Percentiles rank a stretch among this genome's conserved stretches.
Evolutionary conservation across 1,140 invertebrate genomes (phyloP).

Genomic region (Sycophila sp.): DNA sequence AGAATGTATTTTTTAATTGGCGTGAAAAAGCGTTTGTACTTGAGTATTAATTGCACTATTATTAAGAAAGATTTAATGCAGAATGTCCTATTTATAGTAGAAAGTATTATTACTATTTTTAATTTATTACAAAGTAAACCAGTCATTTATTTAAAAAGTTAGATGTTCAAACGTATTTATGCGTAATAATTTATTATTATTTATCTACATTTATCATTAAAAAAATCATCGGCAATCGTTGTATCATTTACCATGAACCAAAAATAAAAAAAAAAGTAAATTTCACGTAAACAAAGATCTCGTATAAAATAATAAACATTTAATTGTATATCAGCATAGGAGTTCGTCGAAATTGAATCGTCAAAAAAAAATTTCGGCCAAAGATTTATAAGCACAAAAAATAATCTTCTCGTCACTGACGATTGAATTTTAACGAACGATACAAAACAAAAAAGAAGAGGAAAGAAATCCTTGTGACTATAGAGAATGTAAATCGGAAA

Average conservation of each 20-base stretch:
- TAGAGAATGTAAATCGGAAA: conserved; percentile 13
- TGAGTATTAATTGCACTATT: conserved; percentile 10
- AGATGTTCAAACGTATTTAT: no score
- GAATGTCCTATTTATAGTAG: not conserved
- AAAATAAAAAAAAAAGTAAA: not conserved
- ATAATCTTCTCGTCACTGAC: no score
- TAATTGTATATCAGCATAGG: not conserved
- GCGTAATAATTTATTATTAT: not conserved
- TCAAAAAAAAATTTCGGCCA: no score
- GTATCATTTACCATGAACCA: no score
- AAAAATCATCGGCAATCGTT: no score
- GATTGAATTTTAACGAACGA: conserved; percentile 4
- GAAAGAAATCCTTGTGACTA: not conserved
- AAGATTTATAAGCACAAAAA: no score
- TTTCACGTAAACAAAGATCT: conserved; percentile 6
- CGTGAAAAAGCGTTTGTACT: conserved; percentile 11
- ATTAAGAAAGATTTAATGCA: not conserved
- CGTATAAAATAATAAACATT: not conserved
- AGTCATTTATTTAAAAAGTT: no score
- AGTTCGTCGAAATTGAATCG: conserved; percentile 1
- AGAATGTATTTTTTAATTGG: not conserved
- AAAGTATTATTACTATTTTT: no score
- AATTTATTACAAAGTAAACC: no score
- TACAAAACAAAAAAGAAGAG: not conserved
- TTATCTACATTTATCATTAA: not conserved